These are phyloP conservation scores for Pristionchus fissidentatus DNA, from an alignment of 2,888 invertebrate genomes.

Conservation along the genomic window DNA sequence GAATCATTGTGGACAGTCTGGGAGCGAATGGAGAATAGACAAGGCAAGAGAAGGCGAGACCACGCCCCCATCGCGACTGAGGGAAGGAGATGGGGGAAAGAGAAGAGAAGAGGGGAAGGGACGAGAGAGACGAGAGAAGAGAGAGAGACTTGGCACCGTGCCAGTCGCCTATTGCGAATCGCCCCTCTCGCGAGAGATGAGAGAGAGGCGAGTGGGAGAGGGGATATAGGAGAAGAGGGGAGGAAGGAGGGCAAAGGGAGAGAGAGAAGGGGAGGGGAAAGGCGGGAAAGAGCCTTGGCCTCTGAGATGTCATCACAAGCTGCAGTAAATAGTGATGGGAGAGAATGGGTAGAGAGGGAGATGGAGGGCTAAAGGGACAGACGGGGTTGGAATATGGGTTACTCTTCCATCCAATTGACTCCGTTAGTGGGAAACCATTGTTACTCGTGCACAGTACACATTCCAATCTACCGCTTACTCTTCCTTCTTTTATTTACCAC, in stretches of 20 bases:
- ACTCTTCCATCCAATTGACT: background rate
- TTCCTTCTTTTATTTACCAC: slow-evolving; percentile 27
- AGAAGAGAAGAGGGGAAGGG: background rate
- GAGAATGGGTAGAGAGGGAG: slow-evolving; percentile 25
- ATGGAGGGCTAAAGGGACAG: background rate
- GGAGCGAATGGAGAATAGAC: background rate
- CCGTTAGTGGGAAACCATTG: background rate
- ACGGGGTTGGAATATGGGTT: background rate
- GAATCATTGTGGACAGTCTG: background rate
- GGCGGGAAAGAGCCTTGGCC: slow-evolving; percentile 32
- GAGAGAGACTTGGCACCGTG: slow-evolving; percentile 40
- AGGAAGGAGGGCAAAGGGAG: slow-evolving; percentile 1
- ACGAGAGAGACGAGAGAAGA: background rate
- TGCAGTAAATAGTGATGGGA: slow-evolving; percentile 35
- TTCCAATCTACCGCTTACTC: background rate
- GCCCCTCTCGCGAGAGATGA: slow-evolving; percentile 23
- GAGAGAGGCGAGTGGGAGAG: background rate
- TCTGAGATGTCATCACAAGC: slow-evolving; percentile 37
- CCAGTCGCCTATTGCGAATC: slow-evolving; percentile 45
- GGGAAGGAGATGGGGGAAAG: slow-evolving; percentile 19
- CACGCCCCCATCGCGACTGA: slow-evolving; percentile 21
- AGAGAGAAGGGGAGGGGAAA: background rate
- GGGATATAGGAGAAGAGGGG: background rate
- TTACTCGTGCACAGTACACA: background rate
- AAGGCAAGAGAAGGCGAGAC: background rate